Evolutionary conservation across 92 coral and sea anemone species (phyloP), one percentile per base, ranked within the genome.

Genomic region (Palythoa grandiflora): DNA sequence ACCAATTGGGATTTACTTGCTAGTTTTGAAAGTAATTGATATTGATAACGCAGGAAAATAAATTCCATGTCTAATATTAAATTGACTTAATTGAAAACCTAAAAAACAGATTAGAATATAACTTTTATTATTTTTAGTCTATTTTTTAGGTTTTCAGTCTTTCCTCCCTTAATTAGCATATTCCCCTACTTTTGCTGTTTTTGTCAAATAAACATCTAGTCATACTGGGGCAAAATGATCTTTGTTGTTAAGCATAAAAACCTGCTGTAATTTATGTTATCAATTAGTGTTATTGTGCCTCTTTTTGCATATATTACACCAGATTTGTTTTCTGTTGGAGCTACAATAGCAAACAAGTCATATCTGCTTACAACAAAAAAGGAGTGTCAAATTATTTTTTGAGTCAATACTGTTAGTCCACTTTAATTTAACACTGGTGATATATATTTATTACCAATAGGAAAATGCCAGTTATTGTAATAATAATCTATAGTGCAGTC

Each of bases 291-390:
- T 61, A 16, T 61, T 2, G 17, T 61, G 68, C 68, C 68, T 61
- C 5, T 61, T 16, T 61, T 16, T 61, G 68, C 9, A 61, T 61
- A 44, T 61, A 61, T 17, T 17, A 61, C 68, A 61, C 68, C 61
- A 61, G 68, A 61, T 28, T 61, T 61, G 68, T 61, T 61, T 61
- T 61, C 9, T 61, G 68, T 61, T 61, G 21, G 68, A 61, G 68
- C 21, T 61, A 61, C n/a, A 61, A 61, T 61, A 61, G 68, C 68
- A 61, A 61, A 61, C 68, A 16, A 61, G 68, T 61, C 68, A 3
- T 16, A 15, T 61, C 68, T 61, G 68, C 17, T 61, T 6, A 3
- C 68, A 61, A 61, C 28, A 61, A 61, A 61, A 61, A 61, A 61
- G 28, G 17, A 15, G 68, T 61, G n/a, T 61, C 68, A 61, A 61